Conservation (phyloP, 1,140 invertebrate genomes). For the Lucilia cuprina region DNA sequence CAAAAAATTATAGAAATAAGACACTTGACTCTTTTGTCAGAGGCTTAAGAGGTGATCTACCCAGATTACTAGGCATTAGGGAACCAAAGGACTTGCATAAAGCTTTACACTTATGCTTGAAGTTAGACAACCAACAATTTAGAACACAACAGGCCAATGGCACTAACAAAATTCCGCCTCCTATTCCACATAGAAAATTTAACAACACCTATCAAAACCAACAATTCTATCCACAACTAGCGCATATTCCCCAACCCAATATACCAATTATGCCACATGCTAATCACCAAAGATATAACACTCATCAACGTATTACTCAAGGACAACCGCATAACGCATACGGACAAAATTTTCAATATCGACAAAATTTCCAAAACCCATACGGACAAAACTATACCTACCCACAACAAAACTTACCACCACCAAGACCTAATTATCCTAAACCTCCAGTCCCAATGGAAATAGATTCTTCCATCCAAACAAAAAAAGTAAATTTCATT, state of each 20-base stretch:
- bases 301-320: not conserved
- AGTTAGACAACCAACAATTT: not conserved
- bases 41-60: conserved; percentile 10
- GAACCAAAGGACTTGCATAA: not conserved
- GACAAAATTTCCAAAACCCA: not conserved
- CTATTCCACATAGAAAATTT: not conserved
- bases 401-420: too few relatives aligned
- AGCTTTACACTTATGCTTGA: not conserved
- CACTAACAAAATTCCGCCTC: not conserved
- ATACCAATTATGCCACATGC: not conserved
- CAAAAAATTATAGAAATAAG: not conserved
- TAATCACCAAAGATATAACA: not conserved
- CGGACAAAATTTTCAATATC: not conserved
- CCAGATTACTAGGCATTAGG: not conserved
- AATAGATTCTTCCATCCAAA: too few relatives aligned
- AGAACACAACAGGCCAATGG: conserved; percentile 17
- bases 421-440: too few relatives aligned
- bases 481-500: too few relatives aligned
- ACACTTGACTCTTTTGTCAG: not conserved
- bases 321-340: not conserved
- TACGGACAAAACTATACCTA: not conserved
- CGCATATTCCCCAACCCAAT: not conserved
- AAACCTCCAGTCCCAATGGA: too few relatives aligned
- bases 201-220: not conserved
- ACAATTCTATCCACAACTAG: too few relatives aligned